These are phyloP conservation scores for Xanthorhoe designata DNA, from an alignment of 2,888 invertebrate species.

Conservation along the genomic window DNA sequence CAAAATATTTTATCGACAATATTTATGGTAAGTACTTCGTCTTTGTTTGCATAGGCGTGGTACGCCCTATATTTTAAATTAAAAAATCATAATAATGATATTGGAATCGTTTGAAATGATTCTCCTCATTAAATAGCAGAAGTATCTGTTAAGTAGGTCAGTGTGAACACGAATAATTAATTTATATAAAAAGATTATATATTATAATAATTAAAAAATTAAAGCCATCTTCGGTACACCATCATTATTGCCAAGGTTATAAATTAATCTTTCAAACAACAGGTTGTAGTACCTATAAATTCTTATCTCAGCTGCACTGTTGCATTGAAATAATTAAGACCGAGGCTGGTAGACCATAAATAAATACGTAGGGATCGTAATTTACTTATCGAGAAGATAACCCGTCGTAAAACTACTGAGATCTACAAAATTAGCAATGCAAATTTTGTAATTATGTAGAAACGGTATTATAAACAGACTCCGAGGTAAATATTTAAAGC, in stretches of 20 bases:
- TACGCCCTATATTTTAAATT: too few species aligned
- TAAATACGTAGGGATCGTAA: conserved; percentile 25
- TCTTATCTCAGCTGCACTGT: conserved; percentile 17
- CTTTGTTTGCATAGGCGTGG: too few species aligned
- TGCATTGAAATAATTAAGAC: conserved; percentile 19
- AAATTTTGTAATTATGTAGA: conserved; percentile 36
- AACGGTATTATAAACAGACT: conserved; percentile 39
- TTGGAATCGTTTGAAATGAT: too few species aligned
- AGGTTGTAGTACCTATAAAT: conserved; percentile 1
- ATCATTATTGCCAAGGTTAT: not conserved
- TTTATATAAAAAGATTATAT: not conserved
- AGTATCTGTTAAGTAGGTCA: too few species aligned
- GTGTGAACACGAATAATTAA: too few species aligned
- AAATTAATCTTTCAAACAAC: not conserved
- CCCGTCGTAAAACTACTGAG: conserved; percentile 17
- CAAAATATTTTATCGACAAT: too few species aligned
- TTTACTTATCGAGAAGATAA: conserved; percentile 40
- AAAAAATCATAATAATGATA: too few species aligned
- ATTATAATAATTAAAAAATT: not conserved
- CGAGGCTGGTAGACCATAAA: conserved; percentile 7
- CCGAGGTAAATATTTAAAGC: conserved; percentile 56
- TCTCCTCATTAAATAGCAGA: too few species aligned
- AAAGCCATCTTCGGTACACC: not conserved
- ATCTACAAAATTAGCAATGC: conserved; percentile 35
- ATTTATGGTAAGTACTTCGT: too few species aligned